Conservation (phyloP, 2,113 vertebrate species). For the Campylomormyrus numenius region DNA sequence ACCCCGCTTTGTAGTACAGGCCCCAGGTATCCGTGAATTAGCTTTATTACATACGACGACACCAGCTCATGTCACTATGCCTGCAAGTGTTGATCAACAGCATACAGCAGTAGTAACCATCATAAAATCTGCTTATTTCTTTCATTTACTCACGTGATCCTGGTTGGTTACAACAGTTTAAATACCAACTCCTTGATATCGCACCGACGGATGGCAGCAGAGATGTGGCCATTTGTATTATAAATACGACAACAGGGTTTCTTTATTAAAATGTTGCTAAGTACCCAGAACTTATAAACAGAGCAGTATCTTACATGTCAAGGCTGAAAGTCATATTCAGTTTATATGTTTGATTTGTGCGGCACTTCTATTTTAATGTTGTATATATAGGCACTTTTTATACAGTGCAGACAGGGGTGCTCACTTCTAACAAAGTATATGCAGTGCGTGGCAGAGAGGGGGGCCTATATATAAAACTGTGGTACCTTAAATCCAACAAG, state of each 20-base stretch:
- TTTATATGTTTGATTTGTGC: background rate
- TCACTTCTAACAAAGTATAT: no score
- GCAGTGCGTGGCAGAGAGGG: no score
- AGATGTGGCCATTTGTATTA: background rate
- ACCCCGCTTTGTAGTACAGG: no score
- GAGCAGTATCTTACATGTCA: background rate
- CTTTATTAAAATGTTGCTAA: background rate
- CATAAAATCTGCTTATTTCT: background rate
- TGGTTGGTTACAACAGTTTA: background rate
- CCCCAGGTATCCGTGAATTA: constrained; percentile 39
- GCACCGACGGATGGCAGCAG: background rate
- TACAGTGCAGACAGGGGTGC: background rate
- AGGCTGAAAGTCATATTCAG: background rate
- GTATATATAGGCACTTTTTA: no score
- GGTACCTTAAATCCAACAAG: no score
- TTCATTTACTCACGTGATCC: background rate
- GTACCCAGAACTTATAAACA: background rate
- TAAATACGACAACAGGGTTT: background rate
- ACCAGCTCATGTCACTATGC: background rate
- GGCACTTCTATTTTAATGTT: background rate
- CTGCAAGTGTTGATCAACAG: background rate
- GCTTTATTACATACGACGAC: constrained; percentile 44
- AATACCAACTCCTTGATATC: background rate
- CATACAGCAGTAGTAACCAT: background rate
- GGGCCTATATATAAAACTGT: no score